Evolutionary conservation across 2,888 invertebrate genomes (phyloP), one percentile per base, ranked within the genome.

Genomic region (Mesorhabditis spiculigera): DNA sequence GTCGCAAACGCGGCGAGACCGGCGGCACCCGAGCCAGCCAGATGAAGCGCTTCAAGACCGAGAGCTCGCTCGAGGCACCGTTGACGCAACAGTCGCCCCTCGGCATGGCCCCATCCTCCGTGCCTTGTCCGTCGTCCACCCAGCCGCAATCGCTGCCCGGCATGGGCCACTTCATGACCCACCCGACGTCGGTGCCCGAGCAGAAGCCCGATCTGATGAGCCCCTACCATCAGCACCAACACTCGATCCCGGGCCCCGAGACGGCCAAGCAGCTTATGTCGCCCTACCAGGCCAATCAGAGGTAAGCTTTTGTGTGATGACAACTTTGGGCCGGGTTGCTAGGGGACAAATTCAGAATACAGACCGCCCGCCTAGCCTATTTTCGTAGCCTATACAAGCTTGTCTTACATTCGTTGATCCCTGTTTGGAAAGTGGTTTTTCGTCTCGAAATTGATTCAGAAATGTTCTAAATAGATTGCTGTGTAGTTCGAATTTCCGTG

Each of bases 41-140:
- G 58, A 50, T 50, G 58, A 50, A 50, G n/a, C 58, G 58, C 58
- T 50, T 50, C 58, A 50, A 50, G n/a, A 50, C 58, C 58, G 58
- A 50, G n/a, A 13, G 10, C 58, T 50, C 58, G n/a, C n/a, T 50
- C 10, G 58, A 50, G 10, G n/a, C n/a, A n/a, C 58, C 58, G n/a
- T 13, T 50, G 58, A n/a, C 10, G n/a, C 58, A 50, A 50, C 10
- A n/a, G 10, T 50, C 58, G 8, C 58, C 58, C 8, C n/a, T 50
- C 10, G 8, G 10, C 10, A 50, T 13, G n/a, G 58, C 58, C n/a
- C 58, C 58, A 50, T 50, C 58, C 8, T 50, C 58, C 8, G 58
- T 50, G 10, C 58, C 58, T n/a, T 28, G 28, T 28, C n/a, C 58
- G 8, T 13, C 58, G 8, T 50, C 58, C 8, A 50, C 58, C 58